Evolutionary conservation across 2,888 invertebrate genomes (phyloP), one percentile per base, ranked within the genome.

Genomic region (Argyresthia goedartella): DNA sequence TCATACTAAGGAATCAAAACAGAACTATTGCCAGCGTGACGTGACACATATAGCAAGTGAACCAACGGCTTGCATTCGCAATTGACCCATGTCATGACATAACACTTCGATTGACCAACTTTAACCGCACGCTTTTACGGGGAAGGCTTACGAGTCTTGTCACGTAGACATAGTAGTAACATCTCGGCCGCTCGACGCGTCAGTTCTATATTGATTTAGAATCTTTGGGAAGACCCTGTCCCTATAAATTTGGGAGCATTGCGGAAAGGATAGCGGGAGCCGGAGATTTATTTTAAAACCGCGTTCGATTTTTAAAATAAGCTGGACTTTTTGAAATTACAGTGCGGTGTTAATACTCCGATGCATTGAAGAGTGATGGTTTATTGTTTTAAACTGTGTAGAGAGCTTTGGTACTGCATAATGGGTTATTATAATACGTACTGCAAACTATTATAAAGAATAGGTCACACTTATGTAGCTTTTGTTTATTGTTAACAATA

Each of bases 81-180:
- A 45, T 33, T 48, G 47, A 47, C 47, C 47, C 14, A 7, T n/a
- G 15, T 50, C 42, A 52, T 64, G 60, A 59, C 61, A 60, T 62
- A 63, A 64, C 54, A 57, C 57, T 55, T 57, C 62, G 61, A 66
- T 65, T 69, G 69, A 69, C 71, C 69, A 62, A 62, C 63, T 49
- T 47, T 52, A 25, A 25, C 25, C 55, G n/a, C n/a, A 59, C 59
- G 59, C 60, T 60, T 57, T 55, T 46, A 56, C 58, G 64, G 62
- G 64, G 64, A 64, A 66, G 66, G 63, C 59, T 64, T 65, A 62
- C 67, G 63, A 62, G 66, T 60, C 69, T 62, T 63, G 65, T 67
- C 68, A 69, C 65, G 68, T 64, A 67, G 60, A 50, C 53, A 65
- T 67, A 67, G 66, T 67, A 71, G 69, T 71, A 54, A 57, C 60